A percentile compares a stretch with the other conserved stretches of the same genome.
Evolutionary conservation across 2,888 invertebrate species (phyloP).

Genomic region (Sinopyrophorus schimmeli): DNA sequence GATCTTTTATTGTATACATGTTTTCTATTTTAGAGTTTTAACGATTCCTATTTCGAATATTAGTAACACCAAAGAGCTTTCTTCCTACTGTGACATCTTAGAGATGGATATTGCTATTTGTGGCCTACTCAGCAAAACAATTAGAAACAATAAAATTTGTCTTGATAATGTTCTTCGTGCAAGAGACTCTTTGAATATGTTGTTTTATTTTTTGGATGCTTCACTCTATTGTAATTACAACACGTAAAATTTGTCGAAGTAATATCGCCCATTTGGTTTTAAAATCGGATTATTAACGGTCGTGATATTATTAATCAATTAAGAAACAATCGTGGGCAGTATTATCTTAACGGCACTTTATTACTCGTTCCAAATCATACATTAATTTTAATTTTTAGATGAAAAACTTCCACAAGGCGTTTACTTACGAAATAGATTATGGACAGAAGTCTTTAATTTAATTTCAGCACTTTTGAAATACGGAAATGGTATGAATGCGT

Average conservation of each 20-base stretch:
- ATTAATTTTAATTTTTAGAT: slow-evolving; percentile 45
- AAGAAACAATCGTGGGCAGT: too few species aligned
- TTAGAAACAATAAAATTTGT: slow-evolving; percentile 51
- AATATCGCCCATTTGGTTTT: too few species aligned
- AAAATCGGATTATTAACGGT: too few species aligned
- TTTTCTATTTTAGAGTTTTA: slow-evolving; percentile 50
- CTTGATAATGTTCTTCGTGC: slow-evolving; percentile 55
- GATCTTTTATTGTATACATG: slow-evolving; percentile 22
- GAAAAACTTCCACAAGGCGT: slow-evolving; percentile 49
- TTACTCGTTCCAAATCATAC: too few species aligned
- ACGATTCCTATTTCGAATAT: slow-evolving; percentile 49
- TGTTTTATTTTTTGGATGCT: slow-evolving; percentile 55
- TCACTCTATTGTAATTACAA: slow-evolving; percentile 57
- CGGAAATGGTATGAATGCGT: slow-evolving; percentile 4
- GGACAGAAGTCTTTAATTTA: slow-evolving; percentile 57
- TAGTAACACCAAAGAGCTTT: slow-evolving; percentile 49
- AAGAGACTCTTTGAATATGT: slow-evolving; percentile 54
- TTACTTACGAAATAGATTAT: slow-evolving; percentile 57
- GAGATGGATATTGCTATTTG: slow-evolving; percentile 59
- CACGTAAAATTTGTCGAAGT: too few species aligned
- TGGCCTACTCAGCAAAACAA: slow-evolving; percentile 53
- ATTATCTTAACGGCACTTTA: too few species aligned
- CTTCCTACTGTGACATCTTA: slow-evolving; percentile 56
- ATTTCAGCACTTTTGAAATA: slow-evolving; percentile 50
- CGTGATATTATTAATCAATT: too few species aligned